These are phyloP conservation scores for Megastigmus dorsalis DNA, from an alignment of 2,888 invertebrate genomes.

Conservation along the genomic window DNA sequence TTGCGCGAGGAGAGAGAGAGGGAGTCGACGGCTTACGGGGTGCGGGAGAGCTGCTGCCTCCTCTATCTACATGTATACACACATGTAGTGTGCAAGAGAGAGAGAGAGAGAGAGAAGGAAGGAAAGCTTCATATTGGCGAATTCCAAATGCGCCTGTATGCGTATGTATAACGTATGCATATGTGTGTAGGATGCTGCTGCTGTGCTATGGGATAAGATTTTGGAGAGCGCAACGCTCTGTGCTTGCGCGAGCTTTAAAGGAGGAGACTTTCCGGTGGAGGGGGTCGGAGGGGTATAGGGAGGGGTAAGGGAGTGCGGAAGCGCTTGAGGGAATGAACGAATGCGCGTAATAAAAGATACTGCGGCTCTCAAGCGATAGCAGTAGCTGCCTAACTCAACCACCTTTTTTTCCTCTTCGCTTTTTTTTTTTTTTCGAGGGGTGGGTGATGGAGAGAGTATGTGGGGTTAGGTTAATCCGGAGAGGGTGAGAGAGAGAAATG, in stretches of 20 bases:
- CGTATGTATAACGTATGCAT: no score
- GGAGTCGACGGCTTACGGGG: neutral
- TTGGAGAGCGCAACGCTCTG: no score
- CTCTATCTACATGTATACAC: neutral
- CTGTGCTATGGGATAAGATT: no score
- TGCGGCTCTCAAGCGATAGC: neutral
- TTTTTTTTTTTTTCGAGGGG: no score
- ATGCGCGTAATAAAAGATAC: constrained; percentile 30
- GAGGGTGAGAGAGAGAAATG: neutral
- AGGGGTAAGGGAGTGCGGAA: neutral
- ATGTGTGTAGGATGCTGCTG: no score
- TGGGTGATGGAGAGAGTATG: neutral
- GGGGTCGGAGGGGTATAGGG: no score
- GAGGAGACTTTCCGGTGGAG: no score
- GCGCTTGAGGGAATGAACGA: constrained; percentile 4
- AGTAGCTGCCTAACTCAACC: no score
- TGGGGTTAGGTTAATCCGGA: neutral
- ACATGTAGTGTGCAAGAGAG: neutral
- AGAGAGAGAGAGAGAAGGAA: neutral
- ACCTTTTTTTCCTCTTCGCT: neutral
- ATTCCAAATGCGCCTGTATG: constrained; percentile 22
- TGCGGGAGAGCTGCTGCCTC: no score
- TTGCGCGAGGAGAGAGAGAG: neutral
- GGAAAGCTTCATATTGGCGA: constrained; percentile 20
- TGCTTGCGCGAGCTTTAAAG: no score